Conservation (phyloP, 2,113 vertebrate species). For the Oriolus oriolus region DNA sequence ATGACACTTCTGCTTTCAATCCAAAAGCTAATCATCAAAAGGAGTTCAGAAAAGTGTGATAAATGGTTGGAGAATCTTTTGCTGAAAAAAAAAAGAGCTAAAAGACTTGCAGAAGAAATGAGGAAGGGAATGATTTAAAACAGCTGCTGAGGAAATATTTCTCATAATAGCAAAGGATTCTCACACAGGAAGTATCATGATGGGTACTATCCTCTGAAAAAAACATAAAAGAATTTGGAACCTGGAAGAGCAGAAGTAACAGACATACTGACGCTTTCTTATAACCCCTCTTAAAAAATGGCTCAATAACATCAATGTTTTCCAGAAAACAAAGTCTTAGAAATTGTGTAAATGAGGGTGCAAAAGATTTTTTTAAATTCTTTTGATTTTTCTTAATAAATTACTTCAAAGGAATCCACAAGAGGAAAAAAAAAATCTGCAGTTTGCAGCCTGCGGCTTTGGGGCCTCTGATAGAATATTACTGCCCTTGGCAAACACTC, state of each 20-base stretch:
- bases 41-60: background rate
- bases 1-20: background rate
- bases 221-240: background rate
- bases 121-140: background rate
- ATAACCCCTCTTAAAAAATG: background rate
- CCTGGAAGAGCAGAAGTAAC: background rate
- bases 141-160: background rate
- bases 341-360: background rate
- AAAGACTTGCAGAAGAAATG: background rate
- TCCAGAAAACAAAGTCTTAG: background rate
- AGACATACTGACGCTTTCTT: background rate
- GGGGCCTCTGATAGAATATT: background rate
- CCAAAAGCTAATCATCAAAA: background rate
- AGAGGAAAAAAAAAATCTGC: background rate
- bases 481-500: background rate
- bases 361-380: background rate
- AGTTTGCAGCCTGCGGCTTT: background rate
- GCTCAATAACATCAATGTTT: background rate
- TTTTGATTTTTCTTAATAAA: background rate
- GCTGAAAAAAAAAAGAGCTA: background rate
- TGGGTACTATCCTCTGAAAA: background rate
- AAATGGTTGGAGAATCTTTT: background rate
- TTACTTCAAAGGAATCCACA: background rate
- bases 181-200: background rate
- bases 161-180: background rate